Evolutionary conservation across 2,797 vertebrate species (phyloP), one percentile per base, ranked within the genome.

Genomic region (Hafferia zeledoni): DNA sequence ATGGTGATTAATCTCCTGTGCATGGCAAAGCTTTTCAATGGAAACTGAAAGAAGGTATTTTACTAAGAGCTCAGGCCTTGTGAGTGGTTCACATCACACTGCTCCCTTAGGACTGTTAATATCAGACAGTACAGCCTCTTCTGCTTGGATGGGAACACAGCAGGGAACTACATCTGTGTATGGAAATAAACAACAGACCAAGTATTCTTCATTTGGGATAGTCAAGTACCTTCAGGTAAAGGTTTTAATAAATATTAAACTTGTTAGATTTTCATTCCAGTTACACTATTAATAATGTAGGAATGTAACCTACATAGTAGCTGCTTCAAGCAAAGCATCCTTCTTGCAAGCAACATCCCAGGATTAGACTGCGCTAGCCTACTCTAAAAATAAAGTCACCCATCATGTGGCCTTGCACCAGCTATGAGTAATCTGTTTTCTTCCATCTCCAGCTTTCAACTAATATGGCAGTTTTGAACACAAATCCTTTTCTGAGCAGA

Each of bases 341-440:
- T 84, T 77, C 61, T 83, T 69, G 60, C 41, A 94, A 65, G 88
- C 63, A 90, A 13, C 75, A 72, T n/a, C 74, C 33, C 64, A 74
- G 81, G 81, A 88, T 82, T 8, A 76, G 74, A 87, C 18, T 71
- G 79, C 5, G 16, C 81, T 74, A 90, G 78, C 81, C 75, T 94
- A 43, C 71, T 65, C 87, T 64, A 94, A 93, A 94, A 94, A 94
- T 87, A 69, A 94, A 93, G 93, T 83, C 74, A 94, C 83, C 92
- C 90, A 75, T 93, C 92, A 89, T 56, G 67, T 44, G 68, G 68
- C 60, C 56, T 92, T 87, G 60, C 88, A 93, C 83, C 75, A 90
- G 68, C 83, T 78, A 67, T 76, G 83, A 93, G 68, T 79, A 90
- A 94, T 83, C 68, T 94, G 85, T 81, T 84, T 81, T 94, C 88